Percentiles rank a stretch among this genome's conserved stretches.
These are phyloP conservation scores for Corvus moneduloides DNA, from an alignment of 2,113 vertebrate species.

Conservation along the genomic window DNA sequence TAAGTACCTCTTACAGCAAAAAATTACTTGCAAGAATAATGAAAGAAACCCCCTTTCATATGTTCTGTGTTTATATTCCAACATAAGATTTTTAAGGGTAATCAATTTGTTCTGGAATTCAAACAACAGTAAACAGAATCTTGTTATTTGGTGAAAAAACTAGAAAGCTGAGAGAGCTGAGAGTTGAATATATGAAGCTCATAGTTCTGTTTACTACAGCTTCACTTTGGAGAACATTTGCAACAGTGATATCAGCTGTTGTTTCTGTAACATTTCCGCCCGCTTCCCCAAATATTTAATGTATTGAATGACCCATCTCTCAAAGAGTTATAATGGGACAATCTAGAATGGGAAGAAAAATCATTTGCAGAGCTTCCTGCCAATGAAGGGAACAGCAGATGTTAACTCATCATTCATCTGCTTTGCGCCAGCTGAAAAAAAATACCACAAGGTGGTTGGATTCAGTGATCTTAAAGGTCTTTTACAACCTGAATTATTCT, in stretches of 20 bases:
- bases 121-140: background rate
- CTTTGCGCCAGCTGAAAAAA: background rate
- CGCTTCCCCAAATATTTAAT: background rate
- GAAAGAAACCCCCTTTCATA: background rate
- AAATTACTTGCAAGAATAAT: background rate
- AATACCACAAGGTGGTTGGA: background rate
- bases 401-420: background rate
- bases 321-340: background rate
- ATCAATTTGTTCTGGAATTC: background rate
- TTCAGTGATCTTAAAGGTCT: background rate
- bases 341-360: background rate
- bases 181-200: background rate
- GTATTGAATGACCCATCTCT: background rate
- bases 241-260: background rate
- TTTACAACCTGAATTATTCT: background rate
- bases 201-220: background rate
- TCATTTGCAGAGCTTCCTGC: background rate
- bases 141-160: background rate
- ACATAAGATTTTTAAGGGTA: background rate
- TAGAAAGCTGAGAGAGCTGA: background rate
- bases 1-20: background rate
- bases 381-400: background rate
- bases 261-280: background rate
- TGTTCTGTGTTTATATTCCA: background rate
- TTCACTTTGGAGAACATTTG: background rate